Evolutionary conservation across 35 echinoderm and acorn worm species (phyloP).

Genomic region (Anneissia japonica): DNA sequence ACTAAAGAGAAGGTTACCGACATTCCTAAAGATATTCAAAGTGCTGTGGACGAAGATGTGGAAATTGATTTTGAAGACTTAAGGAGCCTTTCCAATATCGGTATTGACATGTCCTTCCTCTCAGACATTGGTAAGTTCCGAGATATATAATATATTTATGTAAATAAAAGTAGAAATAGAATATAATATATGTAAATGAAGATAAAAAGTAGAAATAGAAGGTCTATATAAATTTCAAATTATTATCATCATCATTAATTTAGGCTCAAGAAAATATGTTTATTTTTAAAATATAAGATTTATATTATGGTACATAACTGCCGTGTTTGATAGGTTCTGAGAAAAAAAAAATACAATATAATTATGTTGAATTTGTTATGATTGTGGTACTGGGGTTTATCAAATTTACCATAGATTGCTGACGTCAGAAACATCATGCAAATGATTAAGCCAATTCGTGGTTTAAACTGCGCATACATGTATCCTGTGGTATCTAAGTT

Average conservation of each 20-base stretch:
- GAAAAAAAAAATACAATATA: too few species aligned
- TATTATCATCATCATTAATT: background rate
- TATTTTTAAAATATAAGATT: background rate
- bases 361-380: too few species aligned
- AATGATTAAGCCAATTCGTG: too few species aligned
- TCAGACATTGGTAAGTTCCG: slow-evolving; percentile 48
- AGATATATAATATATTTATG: background rate
- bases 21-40: background rate
- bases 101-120: slow-evolving; percentile 95
- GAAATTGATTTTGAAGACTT: slow-evolving; percentile 71
- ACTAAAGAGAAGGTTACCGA: background rate
- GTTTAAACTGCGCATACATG: too few species aligned
- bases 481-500: too few species aligned
- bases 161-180: background rate
- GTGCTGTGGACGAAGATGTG: background rate
- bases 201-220: background rate
- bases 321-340: slow-evolving; percentile 26
- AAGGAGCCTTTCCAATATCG: slow-evolving; percentile 61
- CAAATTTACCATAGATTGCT: too few species aligned
- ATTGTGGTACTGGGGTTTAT: too few species aligned
- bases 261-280: background rate
- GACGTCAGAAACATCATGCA: too few species aligned
- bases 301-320: background rate
- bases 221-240: slow-evolving; percentile 6
- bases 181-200: background rate